phyloP scores from a whole-genome alignment of 2,888 invertebrate genomes.

The Trichogramma evanescens region DNA sequence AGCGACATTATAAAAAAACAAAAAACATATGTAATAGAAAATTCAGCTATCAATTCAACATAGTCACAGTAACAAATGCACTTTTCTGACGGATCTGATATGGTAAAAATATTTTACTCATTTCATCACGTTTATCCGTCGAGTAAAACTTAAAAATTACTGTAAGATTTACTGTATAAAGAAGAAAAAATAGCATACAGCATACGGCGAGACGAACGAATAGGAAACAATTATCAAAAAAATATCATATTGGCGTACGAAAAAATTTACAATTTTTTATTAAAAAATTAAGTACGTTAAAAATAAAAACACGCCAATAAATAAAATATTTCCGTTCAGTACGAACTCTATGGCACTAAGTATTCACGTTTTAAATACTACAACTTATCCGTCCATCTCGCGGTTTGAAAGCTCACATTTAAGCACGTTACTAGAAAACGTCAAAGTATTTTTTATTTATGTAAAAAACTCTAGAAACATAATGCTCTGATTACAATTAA shows the following conservation, averaged over 20 bases:
- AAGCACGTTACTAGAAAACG: too few species aligned
- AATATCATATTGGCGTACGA: neutral
- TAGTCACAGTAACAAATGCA: conserved; percentile 35
- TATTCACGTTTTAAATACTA: conserved; percentile 40
- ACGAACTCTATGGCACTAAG: conserved; percentile 46
- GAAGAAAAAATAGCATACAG: neutral
- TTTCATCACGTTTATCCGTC: conserved; percentile 8
- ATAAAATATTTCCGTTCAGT: conserved; percentile 30
- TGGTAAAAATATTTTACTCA: too few species aligned
- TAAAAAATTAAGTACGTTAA: conserved; percentile 46
- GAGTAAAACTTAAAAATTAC: conserved; percentile 8
- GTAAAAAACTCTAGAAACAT: too few species aligned
- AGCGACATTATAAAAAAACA: conserved; percentile 12
- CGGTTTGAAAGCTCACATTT: conserved; percentile 5
- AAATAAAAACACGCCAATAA: conserved; percentile 27
- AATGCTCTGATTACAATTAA: too few species aligned
- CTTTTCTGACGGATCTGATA: conserved; percentile 15
- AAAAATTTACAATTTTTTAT: conserved; percentile 15
- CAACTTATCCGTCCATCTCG: conserved; percentile 20
- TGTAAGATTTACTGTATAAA: neutral
- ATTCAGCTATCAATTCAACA: conserved; percentile 42
- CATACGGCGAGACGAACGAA: conserved; percentile 22
- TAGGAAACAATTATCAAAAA: conserved; percentile 1
- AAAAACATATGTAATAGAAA: conserved; percentile 33
- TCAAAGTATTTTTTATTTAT: too few species aligned